Base-by-base conservation (phyloP, 2,797 vertebrate genomes). In the Falco rusticolus region DNA sequence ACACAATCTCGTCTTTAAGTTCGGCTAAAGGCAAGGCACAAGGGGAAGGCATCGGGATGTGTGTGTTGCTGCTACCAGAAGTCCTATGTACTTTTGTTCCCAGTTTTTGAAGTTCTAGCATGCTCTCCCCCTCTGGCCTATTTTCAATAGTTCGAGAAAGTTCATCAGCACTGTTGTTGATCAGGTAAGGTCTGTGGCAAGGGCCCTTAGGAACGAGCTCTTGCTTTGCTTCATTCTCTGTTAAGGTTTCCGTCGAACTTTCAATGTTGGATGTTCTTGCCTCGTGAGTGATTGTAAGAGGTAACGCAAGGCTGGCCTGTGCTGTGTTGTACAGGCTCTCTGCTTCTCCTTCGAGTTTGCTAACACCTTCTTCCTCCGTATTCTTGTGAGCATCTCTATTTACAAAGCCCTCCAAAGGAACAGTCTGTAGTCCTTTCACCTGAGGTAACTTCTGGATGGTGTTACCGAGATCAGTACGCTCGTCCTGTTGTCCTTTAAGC, bases 241-340 rank as follows among this genome's bases (percentile, higher is more conserved):
- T 98, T 93, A 99, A 97, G 77, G 98, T 98, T 97, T 99, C 99
- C 2, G 99, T 98, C 69, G 99, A 99, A 86, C 98, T 99, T 74
- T 99, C 99, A 69, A 98, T 95, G n/a, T 98, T 97, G 56, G 99
- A 98, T 66, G 96, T 96, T 94, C 97, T 98, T 51, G 97, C 98
- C 84, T 98, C 98, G 0, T 90, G 84, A 13, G 90, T 96, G 92
- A 98, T 96, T 50, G 83, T 89, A 19, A 94, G 59, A 88, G 98
- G 97, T 19, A 97, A 91, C 5, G 81, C 93, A 37, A 90, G 96
- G 89, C 93, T 79, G 31, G 94, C 91, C 45, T 97, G 96, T 34
- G 89, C 94, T 5, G 86, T 41, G 31, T 68, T 51, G n/a, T 78
- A 89, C 16, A 20, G 81, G 81, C 93, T 94, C 83, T 98, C 97